phyloP scores from a whole-genome alignment of 1,140 invertebrate genomes.

The Temnothorax longispinosus region DNA sequence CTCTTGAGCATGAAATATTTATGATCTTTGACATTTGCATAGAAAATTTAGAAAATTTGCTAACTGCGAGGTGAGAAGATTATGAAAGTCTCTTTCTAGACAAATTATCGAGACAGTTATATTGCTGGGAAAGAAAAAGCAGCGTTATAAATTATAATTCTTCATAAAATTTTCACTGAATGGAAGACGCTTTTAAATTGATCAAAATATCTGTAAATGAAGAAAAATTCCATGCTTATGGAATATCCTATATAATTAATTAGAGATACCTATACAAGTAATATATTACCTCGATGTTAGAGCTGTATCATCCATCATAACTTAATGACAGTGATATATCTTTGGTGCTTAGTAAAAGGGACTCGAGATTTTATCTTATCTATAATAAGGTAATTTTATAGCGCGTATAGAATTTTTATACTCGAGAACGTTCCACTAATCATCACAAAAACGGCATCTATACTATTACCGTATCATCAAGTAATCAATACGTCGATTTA shows the following conservation, averaged over 20 bases:
- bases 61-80: neutral
- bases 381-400: conserved; percentile 17
- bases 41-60: neutral
- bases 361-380: conserved; percentile 36
- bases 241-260: conserved; percentile 36
- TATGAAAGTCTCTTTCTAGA: neutral
- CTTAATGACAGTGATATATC: conserved; percentile 37
- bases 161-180: neutral
- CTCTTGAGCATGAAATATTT: neutral
- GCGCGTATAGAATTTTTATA: neutral
- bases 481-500: neutral
- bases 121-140: neutral
- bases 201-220: neutral
- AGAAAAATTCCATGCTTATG: neutral
- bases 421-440: neutral
- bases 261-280: conserved; percentile 10
- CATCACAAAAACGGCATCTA: neutral
- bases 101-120: neutral
- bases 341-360: conserved; percentile 8
- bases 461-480: neutral
- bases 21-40: neutral
- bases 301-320: conserved; percentile 33
- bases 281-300: conserved; percentile 9
- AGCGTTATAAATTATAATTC: neutral
- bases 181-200: neutral